phyloP scores from a whole-genome alignment of 2,113 vertebrate genomes.

The Protobothrops flavoviridis region DNA sequence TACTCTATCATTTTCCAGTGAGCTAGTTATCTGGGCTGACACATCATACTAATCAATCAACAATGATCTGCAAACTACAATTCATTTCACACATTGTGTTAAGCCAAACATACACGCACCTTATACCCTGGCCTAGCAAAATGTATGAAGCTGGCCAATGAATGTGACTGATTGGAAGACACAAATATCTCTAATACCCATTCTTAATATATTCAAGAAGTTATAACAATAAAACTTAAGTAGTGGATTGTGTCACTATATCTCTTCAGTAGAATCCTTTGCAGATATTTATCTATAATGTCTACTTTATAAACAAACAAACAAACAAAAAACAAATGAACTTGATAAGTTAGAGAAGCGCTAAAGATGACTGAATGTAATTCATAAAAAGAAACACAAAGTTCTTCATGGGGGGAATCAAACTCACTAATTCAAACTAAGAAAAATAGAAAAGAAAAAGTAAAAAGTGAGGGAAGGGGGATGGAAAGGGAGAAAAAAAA shows the following conservation, averaged over 20 bases:
- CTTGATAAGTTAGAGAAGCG: not conserved
- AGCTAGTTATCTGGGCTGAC: not conserved
- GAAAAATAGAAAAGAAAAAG: not conserved
- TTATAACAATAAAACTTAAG: not conserved
- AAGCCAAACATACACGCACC: not conserved
- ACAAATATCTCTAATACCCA: not conserved
- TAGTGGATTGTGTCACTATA: not conserved
- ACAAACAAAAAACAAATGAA: not conserved
- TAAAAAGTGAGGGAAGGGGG: not conserved
- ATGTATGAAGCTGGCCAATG: not conserved
- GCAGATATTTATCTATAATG: not conserved
- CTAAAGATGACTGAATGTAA: not conserved
- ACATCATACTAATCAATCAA: not conserved
- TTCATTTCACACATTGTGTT: not conserved
- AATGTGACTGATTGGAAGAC: not conserved
- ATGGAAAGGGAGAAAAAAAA: not conserved
- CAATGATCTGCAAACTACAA: not conserved
- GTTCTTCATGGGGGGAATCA: not conserved
- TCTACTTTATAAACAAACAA: not conserved
- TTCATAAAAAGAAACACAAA: not conserved
- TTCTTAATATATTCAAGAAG: not conserved
- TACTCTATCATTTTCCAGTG: not conserved
- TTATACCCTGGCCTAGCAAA: not conserved
- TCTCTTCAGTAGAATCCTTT: not conserved
- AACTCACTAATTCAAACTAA: not conserved